Evolutionary conservation across 1,140 invertebrate species (phyloP).

Genomic region (Manduca sexta): DNA sequence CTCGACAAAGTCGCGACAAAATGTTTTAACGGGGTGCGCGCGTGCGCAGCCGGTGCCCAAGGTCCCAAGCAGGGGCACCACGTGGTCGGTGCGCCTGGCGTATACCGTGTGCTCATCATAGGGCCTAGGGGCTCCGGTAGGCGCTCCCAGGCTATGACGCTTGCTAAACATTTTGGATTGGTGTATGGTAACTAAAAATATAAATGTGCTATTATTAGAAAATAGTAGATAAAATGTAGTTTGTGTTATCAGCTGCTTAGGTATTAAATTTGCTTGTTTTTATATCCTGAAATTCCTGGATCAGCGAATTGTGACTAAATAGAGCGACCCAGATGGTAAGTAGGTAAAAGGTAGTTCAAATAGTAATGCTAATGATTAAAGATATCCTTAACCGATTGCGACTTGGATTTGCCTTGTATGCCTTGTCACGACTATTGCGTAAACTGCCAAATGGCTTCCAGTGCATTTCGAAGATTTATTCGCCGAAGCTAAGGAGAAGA

Average conservation of each 20-base stretch:
- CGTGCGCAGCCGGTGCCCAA: conserved; percentile 40
- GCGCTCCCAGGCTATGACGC: conserved; percentile 51
- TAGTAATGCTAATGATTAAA: too few relatives aligned
- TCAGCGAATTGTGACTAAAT: too few relatives aligned
- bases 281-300: not conserved
- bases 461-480: conserved; percentile 74
- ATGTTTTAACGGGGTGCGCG: conserved; percentile 47
- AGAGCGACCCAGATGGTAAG: too few relatives aligned
- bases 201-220: not conserved
- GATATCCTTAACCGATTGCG: too few relatives aligned
- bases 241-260: not conserved
- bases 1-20: conserved; percentile 30
- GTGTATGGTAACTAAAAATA: conserved; percentile 47
- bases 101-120: conserved; percentile 65
- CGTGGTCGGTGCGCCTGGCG: conserved; percentile 43
- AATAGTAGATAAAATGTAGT: not conserved
- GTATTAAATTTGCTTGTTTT: not conserved
- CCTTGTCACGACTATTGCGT: too few relatives aligned
- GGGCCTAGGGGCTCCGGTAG: conserved; percentile 70
- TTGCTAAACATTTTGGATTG: conserved; percentile 62
- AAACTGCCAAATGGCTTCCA: conserved; percentile 18
- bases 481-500: conserved; percentile 60
- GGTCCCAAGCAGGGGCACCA: conserved; percentile 36
- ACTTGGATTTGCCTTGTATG: too few relatives aligned
- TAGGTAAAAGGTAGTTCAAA: too few relatives aligned